Conservation (phyloP, 1,140 invertebrate species). For the Laupala kohalensis region DNA sequence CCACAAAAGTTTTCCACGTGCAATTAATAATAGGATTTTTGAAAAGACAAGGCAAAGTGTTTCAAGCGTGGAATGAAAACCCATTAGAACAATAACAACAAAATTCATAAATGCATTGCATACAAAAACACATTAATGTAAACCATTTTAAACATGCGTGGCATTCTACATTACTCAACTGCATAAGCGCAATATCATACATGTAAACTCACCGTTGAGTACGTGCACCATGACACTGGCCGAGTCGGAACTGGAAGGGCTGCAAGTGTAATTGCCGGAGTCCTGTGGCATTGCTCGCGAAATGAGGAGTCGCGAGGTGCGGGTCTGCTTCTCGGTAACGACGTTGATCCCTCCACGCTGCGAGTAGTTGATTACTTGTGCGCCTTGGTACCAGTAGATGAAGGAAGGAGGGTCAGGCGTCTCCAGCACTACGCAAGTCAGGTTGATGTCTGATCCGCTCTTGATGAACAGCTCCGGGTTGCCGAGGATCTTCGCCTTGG, state of each 20-base stretch:
- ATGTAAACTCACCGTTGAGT: constrained; percentile 44
- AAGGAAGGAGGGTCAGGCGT: constrained; percentile 78
- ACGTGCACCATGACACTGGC: constrained; percentile 45
- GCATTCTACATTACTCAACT: no score
- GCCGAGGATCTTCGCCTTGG: constrained; percentile 74
- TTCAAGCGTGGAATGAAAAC: no score
- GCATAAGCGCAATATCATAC: no score
- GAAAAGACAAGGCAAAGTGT: no score
- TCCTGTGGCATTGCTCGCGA: constrained; percentile 60
- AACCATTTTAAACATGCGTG: no score
- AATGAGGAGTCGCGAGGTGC: constrained; percentile 69
- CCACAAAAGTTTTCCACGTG: no score
- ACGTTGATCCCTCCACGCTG: constrained; percentile 72
- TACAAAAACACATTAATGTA: no score
- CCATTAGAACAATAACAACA: no score
- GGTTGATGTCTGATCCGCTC: constrained; percentile 78
- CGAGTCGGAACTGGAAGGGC: constrained; percentile 46
- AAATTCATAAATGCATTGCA: no score
- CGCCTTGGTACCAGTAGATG: constrained; percentile 83
- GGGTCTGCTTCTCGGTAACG: constrained; percentile 70
- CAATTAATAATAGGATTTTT: no score
- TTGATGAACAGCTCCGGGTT: constrained; percentile 74
- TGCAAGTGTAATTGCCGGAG: constrained; percentile 79
- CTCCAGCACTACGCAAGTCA: constrained; percentile 73
- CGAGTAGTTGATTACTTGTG: constrained; percentile 76